Base-by-base conservation (phyloP, 2,113 vertebrate genomes). In the Sorex fumeus region DNA sequence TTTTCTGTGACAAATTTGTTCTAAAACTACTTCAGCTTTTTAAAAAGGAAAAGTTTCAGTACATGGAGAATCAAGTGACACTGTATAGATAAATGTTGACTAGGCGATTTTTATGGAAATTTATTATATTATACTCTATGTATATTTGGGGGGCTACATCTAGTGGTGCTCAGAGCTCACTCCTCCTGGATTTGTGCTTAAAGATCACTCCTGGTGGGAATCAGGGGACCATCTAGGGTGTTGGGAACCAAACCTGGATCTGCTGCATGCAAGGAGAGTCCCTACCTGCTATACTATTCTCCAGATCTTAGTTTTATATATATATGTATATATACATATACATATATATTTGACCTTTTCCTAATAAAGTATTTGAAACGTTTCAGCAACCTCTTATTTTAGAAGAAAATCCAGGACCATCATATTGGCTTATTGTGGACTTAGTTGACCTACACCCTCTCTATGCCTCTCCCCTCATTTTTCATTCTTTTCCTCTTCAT, bases 21-120 rank as follows among this genome's bases (percentile, higher is more conserved):
- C 90, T 64, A 87, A 87, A 87, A 87, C 84, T 25, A 57, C 21
- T 84, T 90, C 40, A 36, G 45, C 71, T 78, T 71, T 71, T 70
- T 40, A 74, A 81, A 57, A 60, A 76, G 30, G 25, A 32, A 57
- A 70, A 86, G 3, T 81, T 93, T 23, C 57, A 85, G 74, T n/a
- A 90, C 12, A 47, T 47, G 50, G 80, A 11, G 2, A 18, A 88
- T 40, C 45, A 93, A 82, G 8, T n/a, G 15, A 0, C 6, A 79
- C 27, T 62, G 70, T 71, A 60, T 90, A 78, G 84, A 45, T 80
- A 72, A 79, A 25, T 88, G 36, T 62, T 50, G 25, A 95, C 83
- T 70, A 70, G 2, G 32, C 84, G 11, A 74, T 67, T 57, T 67
- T 84, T 69, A 36, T 84, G 32, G 82, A 84, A 3, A 27, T 79